Evolutionary conservation across 2,888 invertebrate species (phyloP).

Genomic region (Synergus laeviventris): DNA sequence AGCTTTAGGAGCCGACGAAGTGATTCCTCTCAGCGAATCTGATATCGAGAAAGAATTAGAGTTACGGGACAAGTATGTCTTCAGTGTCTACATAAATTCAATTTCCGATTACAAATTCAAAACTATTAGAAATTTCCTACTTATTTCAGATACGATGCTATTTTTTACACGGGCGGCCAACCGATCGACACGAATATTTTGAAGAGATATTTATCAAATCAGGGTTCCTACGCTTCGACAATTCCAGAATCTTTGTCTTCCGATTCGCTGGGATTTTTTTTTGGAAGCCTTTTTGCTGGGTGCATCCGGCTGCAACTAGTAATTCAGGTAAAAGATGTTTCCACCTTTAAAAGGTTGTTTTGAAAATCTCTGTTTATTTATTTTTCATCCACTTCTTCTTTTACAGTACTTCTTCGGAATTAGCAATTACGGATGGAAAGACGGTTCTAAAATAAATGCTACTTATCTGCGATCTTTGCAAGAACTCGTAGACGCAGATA

Average conservation of each 20-base stretch:
- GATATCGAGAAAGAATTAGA: slow-evolving; percentile 68
- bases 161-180: slow-evolving; percentile 77
- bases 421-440: slow-evolving; percentile 68
- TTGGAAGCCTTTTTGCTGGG: slow-evolving; percentile 76
- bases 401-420: slow-evolving; percentile 74
- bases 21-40: slow-evolving; percentile 74
- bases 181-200: slow-evolving; percentile 70
- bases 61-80: slow-evolving; percentile 66
- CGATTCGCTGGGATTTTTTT: slow-evolving; percentile 78
- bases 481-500: slow-evolving; percentile 78
- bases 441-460: slow-evolving; percentile 68
- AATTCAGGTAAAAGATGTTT: slow-evolving; percentile 71
- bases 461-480: slow-evolving; percentile 72
- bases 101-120: neutral
- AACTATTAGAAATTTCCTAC: neutral
- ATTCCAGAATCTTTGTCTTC: slow-evolving; percentile 76
- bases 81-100: neutral
- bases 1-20: slow-evolving; percentile 79
- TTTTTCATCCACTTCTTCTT: slow-evolving; percentile 45
- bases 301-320: slow-evolving; percentile 75
- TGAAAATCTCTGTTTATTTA: slow-evolving; percentile 16
- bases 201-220: slow-evolving; percentile 69
- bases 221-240: slow-evolving; percentile 77
- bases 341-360: neutral
- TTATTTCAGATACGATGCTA: slow-evolving; percentile 75